Conservation (phyloP, 1,140 invertebrate species). For the Macrobrachium rosenbergii region DNA sequence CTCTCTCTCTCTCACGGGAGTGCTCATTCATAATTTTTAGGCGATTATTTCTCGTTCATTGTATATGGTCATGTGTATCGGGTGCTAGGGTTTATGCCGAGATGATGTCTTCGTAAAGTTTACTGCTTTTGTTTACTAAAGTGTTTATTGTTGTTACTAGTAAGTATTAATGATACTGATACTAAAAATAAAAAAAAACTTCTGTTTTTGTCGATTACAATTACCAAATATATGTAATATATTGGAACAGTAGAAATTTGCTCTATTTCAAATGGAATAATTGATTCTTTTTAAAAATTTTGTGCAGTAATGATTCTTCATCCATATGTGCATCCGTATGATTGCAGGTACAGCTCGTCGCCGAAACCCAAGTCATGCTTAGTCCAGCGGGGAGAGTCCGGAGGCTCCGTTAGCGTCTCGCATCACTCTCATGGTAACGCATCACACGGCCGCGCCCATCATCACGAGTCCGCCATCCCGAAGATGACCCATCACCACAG, state of each 20-base stretch:
- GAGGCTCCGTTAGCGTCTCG: constrained; percentile 5
- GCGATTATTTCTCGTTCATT: too few relatives aligned
- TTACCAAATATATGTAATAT: too few relatives aligned
- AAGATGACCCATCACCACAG: constrained; percentile 59
- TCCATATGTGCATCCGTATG: neutral
- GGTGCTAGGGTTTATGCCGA: too few relatives aligned
- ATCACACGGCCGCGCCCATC: constrained; percentile 7
- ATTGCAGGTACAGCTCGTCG: constrained; percentile 65
- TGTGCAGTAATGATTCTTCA: neutral
- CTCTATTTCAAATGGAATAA: neutral
- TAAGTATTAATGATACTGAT: too few relatives aligned
- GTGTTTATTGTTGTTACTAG: too few relatives aligned
- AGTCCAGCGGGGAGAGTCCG: constrained; percentile 74
- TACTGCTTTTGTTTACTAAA: too few relatives aligned
- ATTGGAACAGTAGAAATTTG: neutral
- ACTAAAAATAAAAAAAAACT: neutral
- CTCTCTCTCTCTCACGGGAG: too few relatives aligned
- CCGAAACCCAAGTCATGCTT: constrained; percentile 83
- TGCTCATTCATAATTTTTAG: too few relatives aligned
- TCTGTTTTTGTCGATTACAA: neutral
- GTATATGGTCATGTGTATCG: too few relatives aligned
- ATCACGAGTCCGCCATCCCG: constrained; percentile 56
- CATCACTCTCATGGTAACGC: constrained; percentile 26
- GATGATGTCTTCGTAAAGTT: too few relatives aligned
- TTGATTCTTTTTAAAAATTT: too few relatives aligned